phyloP scores from a whole-genome alignment of 2,797 vertebrate species.

The Austrolebias charrua region DNA sequence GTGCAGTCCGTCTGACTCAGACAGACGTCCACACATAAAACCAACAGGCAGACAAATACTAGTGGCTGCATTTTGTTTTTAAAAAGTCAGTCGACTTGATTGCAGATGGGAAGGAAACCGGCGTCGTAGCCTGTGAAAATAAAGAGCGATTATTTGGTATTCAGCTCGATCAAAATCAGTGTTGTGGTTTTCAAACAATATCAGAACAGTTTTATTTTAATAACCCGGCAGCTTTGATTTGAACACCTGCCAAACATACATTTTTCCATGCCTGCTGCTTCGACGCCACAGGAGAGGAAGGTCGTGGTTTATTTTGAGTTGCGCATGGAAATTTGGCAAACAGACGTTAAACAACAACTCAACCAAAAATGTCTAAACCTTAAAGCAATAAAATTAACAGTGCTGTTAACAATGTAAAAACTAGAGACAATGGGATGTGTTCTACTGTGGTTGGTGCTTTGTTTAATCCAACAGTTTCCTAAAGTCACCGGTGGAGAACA shows the following conservation, averaged over 20 bases:
- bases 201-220: conserved; percentile 16
- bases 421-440: no score
- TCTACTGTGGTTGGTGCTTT: no score
- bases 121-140: conserved; percentile 62
- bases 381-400: conserved; percentile 29
- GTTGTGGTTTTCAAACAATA: background rate
- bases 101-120: conserved; percentile 16
- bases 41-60: conserved; percentile 45
- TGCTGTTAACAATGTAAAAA: no score
- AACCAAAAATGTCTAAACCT: background rate
- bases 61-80: conserved; percentile 65
- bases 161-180: conserved; percentile 24
- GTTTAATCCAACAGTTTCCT: no score
- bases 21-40: conserved; percentile 47
- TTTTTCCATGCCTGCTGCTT: conserved; percentile 41
- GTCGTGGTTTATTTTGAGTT: conserved; percentile 45
- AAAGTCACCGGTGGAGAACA: no score
- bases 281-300: conserved; percentile 29
- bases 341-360: conserved; percentile 29
- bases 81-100: conserved; percentile 32
- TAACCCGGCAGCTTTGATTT: conserved; percentile 42
- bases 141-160: conserved; percentile 57
- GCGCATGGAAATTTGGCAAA: conserved; percentile 48
- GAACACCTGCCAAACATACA: conserved; percentile 35
- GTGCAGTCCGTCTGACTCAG: conserved; percentile 85